Conservation (phyloP, 2,113 vertebrate genomes). For the Rousettus leschenaultii region DNA sequence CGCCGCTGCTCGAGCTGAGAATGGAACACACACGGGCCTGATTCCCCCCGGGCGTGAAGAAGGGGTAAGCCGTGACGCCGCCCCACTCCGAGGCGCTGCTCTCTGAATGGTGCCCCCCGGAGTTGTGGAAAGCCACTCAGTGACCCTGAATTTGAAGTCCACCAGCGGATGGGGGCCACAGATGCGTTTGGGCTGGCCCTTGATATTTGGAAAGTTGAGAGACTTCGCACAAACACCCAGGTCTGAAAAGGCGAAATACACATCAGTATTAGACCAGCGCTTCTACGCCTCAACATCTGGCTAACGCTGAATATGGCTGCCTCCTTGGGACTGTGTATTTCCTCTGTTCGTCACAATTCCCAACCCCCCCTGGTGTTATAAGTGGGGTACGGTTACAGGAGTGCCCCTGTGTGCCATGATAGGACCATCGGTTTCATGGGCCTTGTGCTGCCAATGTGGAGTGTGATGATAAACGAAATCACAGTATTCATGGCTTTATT, state of each 20-base stretch:
- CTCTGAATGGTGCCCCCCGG: not conserved
- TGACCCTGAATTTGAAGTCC: not conserved
- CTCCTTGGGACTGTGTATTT: not conserved
- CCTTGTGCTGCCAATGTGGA: constrained; percentile 46
- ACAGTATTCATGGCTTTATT: not conserved
- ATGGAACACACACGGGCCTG: not conserved
- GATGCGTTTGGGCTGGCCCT: not conserved
- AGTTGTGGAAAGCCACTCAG: not conserved
- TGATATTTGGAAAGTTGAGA: not conserved
- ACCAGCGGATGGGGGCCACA: not conserved
- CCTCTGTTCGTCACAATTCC: not conserved
- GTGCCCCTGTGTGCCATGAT: constrained; percentile 49
- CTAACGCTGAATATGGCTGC: not conserved
- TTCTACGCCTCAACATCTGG: no score
- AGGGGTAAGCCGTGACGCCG: not conserved
- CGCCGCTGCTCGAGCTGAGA: not conserved
- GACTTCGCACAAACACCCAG: not conserved
- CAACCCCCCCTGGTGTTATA: constrained; percentile 45
- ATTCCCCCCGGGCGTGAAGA: not conserved
- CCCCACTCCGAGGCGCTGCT: not conserved
- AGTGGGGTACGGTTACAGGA: constrained; percentile 15
- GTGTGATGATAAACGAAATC: constrained; percentile 28
- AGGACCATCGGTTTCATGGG: constrained; percentile 54
- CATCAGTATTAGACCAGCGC: not conserved
- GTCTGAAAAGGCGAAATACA: not conserved